Evolutionary conservation across 2,113 vertebrate species (phyloP).

Genomic region (Pituophis catenifer): DNA sequence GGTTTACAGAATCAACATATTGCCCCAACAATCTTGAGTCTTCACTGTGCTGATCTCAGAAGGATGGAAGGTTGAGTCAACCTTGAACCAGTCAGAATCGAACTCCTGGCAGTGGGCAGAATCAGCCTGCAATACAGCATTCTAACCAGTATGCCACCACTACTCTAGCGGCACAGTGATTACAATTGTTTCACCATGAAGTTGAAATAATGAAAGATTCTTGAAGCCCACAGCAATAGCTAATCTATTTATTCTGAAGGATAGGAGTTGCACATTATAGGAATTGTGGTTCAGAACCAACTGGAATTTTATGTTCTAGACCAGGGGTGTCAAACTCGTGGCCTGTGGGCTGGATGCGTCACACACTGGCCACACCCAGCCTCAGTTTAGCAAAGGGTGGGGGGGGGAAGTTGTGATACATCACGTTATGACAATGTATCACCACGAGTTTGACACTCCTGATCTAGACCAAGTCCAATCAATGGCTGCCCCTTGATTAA

Average conservation of each 20-base stretch:
- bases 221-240: not conserved
- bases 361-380: too few species aligned
- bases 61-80: not conserved
- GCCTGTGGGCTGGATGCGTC: too few species aligned
- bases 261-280: not conserved
- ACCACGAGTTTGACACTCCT: too few species aligned
- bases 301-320: not conserved
- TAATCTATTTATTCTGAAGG: not conserved
- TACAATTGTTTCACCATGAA: not conserved
- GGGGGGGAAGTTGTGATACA: too few species aligned
- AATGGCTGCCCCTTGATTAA: not conserved
- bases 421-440: too few species aligned
- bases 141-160: not conserved
- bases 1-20: not conserved
- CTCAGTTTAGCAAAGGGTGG: too few species aligned
- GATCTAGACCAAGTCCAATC: not conserved
- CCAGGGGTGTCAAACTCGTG: not conserved
- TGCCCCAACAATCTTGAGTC: too few species aligned
- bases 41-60: not conserved
- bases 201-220: not conserved
- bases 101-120: not conserved
- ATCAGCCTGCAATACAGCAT: not conserved
- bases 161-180: not conserved
- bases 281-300: not conserved
- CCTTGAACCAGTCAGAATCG: not conserved